Percentiles rank a stretch among this genome's conserved stretches.
Conservation (phyloP, 2,888 invertebrate genomes). For the Melinaea marsaeus region DNA sequence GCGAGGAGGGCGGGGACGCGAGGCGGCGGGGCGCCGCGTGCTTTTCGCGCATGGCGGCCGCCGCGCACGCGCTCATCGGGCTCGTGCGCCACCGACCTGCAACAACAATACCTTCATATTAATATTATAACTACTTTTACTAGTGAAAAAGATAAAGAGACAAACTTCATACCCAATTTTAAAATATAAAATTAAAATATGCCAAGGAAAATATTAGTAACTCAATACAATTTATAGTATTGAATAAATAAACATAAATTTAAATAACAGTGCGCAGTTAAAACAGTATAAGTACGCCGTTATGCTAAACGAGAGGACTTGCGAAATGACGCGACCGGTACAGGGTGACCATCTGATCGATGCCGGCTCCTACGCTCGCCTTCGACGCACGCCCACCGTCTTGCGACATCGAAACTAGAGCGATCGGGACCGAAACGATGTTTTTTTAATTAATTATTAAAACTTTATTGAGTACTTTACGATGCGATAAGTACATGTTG, state of each 20-base stretch:
- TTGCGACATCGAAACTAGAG: slow-evolving; percentile 70
- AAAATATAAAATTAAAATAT: no score
- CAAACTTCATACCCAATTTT: no score
- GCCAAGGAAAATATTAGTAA: no score
- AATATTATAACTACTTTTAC: slow-evolving; percentile 9
- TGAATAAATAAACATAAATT: slow-evolving; percentile 1
- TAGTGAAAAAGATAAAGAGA: no score
- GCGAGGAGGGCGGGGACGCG: slow-evolving; percentile 75
- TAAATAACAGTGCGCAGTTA: slow-evolving; percentile 5
- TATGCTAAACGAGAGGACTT: slow-evolving; percentile 53
- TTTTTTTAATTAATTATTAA: slow-evolving; percentile 59
- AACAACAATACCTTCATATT: slow-evolving; percentile 44
- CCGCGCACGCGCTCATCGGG: slow-evolving; percentile 86
- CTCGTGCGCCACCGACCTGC: slow-evolving; percentile 77
- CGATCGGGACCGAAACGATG: slow-evolving; percentile 50
- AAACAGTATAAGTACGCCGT: slow-evolving; percentile 18
- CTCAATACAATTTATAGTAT: no score
- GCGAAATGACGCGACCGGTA: slow-evolving; percentile 47
- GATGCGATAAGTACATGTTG: slow-evolving; percentile 33
- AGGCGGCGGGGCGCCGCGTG: slow-evolving; percentile 94
- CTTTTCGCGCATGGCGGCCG: slow-evolving; percentile 89
- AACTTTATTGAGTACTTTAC: slow-evolving; percentile 44
- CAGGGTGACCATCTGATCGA: slow-evolving; percentile 60
- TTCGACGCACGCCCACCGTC: slow-evolving; percentile 60
- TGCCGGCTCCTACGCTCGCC: slow-evolving; percentile 63